phyloP scores from a whole-genome alignment of 2,888 invertebrate species.

The Cantharis rufa region DNA sequence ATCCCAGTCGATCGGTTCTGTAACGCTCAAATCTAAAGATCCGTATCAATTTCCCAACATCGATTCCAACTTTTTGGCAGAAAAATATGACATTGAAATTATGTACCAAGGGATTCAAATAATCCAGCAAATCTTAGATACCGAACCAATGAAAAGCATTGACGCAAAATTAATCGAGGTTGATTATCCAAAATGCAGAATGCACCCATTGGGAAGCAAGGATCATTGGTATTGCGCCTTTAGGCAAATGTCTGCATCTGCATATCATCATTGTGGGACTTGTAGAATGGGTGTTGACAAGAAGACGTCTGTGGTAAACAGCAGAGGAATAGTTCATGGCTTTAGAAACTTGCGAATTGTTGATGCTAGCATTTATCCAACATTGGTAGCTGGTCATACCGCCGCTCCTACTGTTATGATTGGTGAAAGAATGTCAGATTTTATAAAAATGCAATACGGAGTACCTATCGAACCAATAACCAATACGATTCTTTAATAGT shows the following conservation, averaged over 20 bases:
- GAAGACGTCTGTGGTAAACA: neutral
- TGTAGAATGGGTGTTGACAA: constrained; percentile 70
- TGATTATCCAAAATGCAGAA: constrained; percentile 64
- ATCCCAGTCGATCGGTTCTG: neutral
- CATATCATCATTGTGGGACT: constrained; percentile 71
- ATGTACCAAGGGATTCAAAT: constrained; percentile 66
- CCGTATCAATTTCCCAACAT: constrained; percentile 64
- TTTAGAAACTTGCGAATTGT: constrained; percentile 57
- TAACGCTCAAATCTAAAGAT: neutral
- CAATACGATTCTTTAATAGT: neutral
- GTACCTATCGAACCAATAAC: neutral
- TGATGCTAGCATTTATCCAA: constrained; percentile 61
- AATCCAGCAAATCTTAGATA: constrained; percentile 63
- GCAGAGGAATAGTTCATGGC: constrained; percentile 47
- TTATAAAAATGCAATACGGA: constrained; percentile 48
- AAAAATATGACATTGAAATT: constrained; percentile 64
- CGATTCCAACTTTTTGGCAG: constrained; percentile 69
- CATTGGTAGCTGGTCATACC: constrained; percentile 57
- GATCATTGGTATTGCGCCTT: constrained; percentile 69
- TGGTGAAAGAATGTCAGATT: constrained; percentile 60
- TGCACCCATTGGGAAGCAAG: constrained; percentile 63
- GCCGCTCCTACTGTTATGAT: constrained; percentile 60
- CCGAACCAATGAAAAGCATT: constrained; percentile 61
- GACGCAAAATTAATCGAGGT: constrained; percentile 62
- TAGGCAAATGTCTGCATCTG: constrained; percentile 69